Percentiles rank a stretch among this genome's conserved stretches.
These are phyloP conservation scores for Heliconius hewitsoni DNA, from an alignment of 1,140 invertebrate genomes.

Conservation along the genomic window DNA sequence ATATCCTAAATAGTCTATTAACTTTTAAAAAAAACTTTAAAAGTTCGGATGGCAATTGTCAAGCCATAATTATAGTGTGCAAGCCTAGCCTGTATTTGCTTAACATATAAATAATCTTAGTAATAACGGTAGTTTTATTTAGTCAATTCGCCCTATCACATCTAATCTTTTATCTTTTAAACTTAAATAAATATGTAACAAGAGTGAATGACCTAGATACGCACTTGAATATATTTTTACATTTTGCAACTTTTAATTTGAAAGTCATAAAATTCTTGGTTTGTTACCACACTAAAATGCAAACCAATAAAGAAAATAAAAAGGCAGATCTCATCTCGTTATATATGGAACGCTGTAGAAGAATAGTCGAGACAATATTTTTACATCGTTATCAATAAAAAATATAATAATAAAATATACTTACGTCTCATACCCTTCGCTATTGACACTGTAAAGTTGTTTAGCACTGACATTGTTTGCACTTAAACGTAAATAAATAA, in stretches of 20 bases:
- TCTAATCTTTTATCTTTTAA: conserved; percentile 6
- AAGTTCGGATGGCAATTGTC: too few relatives aligned
- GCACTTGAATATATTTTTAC: background rate
- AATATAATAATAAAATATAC: conserved; percentile 41
- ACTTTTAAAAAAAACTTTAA: too few relatives aligned
- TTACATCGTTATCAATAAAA: conserved; percentile 16
- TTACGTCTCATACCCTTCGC: conserved; percentile 64
- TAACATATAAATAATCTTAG: background rate
- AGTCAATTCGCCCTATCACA: background rate
- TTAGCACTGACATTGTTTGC: conserved; percentile 63
- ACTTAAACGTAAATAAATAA: conserved; percentile 34
- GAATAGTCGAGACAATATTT: background rate
- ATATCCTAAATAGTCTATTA: too few relatives aligned
- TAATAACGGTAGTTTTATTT: background rate
- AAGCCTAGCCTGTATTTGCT: background rate
- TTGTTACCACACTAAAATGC: too few relatives aligned
- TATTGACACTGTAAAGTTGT: conserved; percentile 67
- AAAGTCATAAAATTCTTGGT: too few relatives aligned
- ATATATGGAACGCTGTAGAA: background rate
- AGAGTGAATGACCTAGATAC: conserved; percentile 8
- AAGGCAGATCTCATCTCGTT: background rate
- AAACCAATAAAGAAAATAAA: background rate
- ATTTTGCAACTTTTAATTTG: background rate
- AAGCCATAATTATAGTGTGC: too few relatives aligned
- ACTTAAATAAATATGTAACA: background rate